phyloP scores from a whole-genome alignment of 2,113 vertebrate species.

The Syrmaticus mikado region DNA sequence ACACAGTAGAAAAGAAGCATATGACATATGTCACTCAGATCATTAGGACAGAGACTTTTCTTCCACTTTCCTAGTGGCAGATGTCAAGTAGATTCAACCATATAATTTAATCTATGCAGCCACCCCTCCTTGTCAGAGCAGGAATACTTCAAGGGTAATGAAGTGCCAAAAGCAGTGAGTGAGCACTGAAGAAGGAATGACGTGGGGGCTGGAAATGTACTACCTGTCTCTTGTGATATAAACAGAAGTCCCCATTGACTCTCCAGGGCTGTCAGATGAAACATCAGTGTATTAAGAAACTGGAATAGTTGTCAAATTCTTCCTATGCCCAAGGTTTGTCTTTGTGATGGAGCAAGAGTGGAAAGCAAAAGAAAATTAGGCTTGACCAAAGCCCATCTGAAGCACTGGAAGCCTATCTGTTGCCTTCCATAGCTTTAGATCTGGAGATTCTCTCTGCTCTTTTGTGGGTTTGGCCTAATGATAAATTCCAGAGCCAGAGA shows the following conservation, averaged over 20 bases:
- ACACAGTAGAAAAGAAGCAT: background rate
- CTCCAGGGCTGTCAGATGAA: background rate
- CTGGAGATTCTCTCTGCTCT: background rate
- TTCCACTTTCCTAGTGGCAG: background rate
- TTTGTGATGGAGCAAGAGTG: background rate
- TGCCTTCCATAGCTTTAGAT: background rate
- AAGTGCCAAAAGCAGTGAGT: background rate
- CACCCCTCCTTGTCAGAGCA: background rate
- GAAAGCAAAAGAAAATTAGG: background rate
- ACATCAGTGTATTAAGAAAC: background rate
- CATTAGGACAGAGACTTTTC: background rate
- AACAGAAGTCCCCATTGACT: background rate
- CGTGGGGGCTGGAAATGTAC: background rate
- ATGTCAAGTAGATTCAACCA: background rate
- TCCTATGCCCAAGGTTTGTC: background rate
- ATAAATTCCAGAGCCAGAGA: slow-evolving; percentile 27
- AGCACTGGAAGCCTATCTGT: background rate
- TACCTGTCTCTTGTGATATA: background rate
- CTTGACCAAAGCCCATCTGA: background rate
- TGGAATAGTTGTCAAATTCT: background rate
- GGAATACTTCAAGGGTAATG: background rate
- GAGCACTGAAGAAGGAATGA: background rate
- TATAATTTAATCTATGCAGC: background rate
- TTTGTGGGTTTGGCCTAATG: slow-evolving; percentile 12
- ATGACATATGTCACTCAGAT: background rate